Conservation (phyloP, 2,113 vertebrate genomes). For the Salvator merianae region DNA sequence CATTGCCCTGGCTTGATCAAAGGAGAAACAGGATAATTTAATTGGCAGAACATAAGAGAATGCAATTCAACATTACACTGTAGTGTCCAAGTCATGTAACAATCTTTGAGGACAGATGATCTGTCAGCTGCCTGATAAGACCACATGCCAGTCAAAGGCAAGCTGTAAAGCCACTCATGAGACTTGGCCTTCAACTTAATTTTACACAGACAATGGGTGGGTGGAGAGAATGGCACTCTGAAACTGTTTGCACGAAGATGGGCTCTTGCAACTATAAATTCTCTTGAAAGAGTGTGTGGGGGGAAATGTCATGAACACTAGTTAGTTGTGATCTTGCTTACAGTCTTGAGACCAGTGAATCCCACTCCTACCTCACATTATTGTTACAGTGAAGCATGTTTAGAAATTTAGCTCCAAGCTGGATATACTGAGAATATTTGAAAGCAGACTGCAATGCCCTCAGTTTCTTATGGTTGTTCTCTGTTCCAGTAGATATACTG, state of each 20-base stretch:
- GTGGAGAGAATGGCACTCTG: constrained; percentile 39
- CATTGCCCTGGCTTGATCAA: constrained; percentile 58
- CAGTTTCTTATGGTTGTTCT: background rate
- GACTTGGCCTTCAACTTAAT: constrained; percentile 16
- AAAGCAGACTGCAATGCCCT: background rate
- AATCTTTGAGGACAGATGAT: constrained; percentile 46
- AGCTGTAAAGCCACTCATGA: constrained; percentile 36
- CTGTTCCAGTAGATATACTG: background rate
- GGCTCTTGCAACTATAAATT: constrained; percentile 32
- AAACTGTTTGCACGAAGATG: constrained; percentile 33
- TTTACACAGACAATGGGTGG: constrained; percentile 10
- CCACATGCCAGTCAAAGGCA: constrained; percentile 40
- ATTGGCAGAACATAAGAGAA: constrained; percentile 61
- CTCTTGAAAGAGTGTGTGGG: constrained; percentile 28
- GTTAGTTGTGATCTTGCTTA: constrained; percentile 29
- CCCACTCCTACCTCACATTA: constrained; percentile 10
- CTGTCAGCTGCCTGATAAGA: constrained; percentile 50
- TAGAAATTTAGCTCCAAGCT: background rate
- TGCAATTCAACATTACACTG: constrained; percentile 42
- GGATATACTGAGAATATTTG: background rate
- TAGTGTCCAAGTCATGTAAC: constrained; percentile 54
- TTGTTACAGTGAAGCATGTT: constrained; percentile 25
- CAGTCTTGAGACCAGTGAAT: constrained; percentile 1
- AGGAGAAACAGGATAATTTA: constrained; percentile 59
- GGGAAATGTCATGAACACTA: background rate